A percentile compares a stretch with the other conserved stretches of the same genome.
Evolutionary conservation across 1,140 invertebrate genomes (phyloP).

Genomic region (Microplitis mediator): DNA sequence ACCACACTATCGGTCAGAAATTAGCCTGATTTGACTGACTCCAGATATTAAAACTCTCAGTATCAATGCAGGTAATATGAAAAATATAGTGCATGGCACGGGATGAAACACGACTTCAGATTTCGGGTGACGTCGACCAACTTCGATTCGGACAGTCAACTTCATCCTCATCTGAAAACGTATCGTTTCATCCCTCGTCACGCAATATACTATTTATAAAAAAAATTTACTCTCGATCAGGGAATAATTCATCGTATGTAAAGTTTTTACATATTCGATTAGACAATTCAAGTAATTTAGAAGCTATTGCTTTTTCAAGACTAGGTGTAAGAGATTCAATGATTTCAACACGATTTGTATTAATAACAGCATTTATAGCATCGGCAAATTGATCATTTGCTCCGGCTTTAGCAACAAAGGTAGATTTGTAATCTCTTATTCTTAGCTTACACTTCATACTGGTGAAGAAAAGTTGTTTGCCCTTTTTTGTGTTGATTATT

Average conservation of each 20-base stretch:
- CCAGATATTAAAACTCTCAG: too few species aligned
- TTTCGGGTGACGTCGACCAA: background rate
- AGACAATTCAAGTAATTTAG: conserved; percentile 33
- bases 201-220: too few species aligned
- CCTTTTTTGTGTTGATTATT: conserved; percentile 30
- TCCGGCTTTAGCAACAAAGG: conserved; percentile 32
- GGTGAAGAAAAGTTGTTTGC: conserved; percentile 39
- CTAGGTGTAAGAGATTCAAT: conserved; percentile 40
- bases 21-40: too few species aligned
- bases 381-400: conserved; percentile 35
- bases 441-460: conserved; percentile 41
- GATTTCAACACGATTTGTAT: conserved; percentile 42
- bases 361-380: conserved; percentile 41
- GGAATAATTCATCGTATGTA: conserved; percentile 52
- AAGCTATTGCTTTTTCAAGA: conserved; percentile 45
- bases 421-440: conserved; percentile 36
- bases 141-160: too few species aligned
- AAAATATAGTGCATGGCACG: too few species aligned
- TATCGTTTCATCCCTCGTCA: too few species aligned
- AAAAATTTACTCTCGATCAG: conserved; percentile 43
- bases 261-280: conserved; percentile 51
- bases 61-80: too few species aligned
- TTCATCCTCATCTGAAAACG: too few species aligned
- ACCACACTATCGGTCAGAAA: too few species aligned
- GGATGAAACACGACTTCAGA: too few species aligned